A percentile compares a stretch with the other conserved stretches of the same genome.
Evolutionary conservation across 92 coral and sea anemone species (phyloP).

Genomic region (Zoanthus gigantus): DNA sequence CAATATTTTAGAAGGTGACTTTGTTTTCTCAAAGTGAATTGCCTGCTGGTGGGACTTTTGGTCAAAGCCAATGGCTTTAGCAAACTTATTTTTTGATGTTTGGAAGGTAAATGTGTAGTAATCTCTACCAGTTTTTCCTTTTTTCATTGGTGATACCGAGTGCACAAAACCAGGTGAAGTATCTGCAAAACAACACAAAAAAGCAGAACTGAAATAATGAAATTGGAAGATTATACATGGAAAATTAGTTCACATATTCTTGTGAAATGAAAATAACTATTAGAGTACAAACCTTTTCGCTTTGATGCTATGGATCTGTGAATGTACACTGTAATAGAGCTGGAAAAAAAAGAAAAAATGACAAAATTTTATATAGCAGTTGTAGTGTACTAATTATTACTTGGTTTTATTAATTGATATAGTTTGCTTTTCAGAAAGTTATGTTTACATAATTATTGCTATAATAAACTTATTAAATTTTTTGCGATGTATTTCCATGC

Average conservation of each 20-base stretch:
- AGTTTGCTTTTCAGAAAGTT: slow-evolving; percentile 40
- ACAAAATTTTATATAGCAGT: slow-evolving; percentile 43
- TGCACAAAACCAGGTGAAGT: slow-evolving; percentile 51
- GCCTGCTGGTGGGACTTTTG: slow-evolving; percentile 53
- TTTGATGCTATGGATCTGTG: slow-evolving; percentile 52
- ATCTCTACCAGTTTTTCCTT: slow-evolving; percentile 55
- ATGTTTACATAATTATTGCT: too few species aligned
- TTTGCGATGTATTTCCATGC: slow-evolving; percentile 43
- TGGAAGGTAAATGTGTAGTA: slow-evolving; percentile 46
- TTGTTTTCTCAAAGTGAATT: slow-evolving; percentile 56
- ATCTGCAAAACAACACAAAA: slow-evolving; percentile 32
- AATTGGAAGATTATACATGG: slow-evolving; percentile 42
- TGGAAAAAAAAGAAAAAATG: slow-evolving; percentile 33
- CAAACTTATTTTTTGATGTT: slow-evolving; percentile 37
- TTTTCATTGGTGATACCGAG: slow-evolving; percentile 58
- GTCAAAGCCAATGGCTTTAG: slow-evolving; percentile 64
- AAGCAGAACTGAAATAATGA: slow-evolving; percentile 35
- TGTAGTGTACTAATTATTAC: slow-evolving; percentile 41
- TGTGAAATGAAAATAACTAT: slow-evolving; percentile 48
- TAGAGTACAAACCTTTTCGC: slow-evolving; percentile 52
- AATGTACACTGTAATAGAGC: slow-evolving; percentile 36
- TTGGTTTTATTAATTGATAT: slow-evolving; percentile 48
- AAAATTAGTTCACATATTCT: slow-evolving; percentile 44
- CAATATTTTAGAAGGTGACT: slow-evolving; percentile 55
- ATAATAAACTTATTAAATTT: slow-evolving; percentile 36